Conservation (phyloP, 2,797 vertebrate genomes). For the Acrossocheilus fasciatus region DNA sequence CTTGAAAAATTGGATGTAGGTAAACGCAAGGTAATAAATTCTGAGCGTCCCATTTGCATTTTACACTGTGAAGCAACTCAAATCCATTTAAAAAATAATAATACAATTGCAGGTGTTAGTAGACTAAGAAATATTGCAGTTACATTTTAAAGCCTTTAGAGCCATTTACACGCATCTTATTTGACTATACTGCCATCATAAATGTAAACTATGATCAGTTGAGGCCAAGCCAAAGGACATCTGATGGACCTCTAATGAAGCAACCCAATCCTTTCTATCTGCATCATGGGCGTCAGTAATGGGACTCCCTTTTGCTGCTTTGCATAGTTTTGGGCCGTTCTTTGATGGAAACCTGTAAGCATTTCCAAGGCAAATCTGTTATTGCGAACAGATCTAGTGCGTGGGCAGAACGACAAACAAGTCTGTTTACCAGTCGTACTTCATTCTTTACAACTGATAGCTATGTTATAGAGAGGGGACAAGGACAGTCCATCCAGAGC, state of each 20-base stretch:
- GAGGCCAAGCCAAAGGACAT: conserved; percentile 10
- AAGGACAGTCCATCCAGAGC: not conserved
- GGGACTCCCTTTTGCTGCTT: conserved; percentile 25
- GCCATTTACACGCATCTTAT: not conserved
- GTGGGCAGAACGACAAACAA: not conserved
- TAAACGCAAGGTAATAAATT: not conserved
- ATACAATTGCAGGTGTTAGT: not conserved
- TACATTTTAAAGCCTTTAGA: not conserved
- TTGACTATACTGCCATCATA: conserved; percentile 1
- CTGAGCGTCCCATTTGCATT: not conserved
- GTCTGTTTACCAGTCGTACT: not conserved
- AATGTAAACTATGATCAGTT: not conserved
- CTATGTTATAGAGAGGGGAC: not conserved
- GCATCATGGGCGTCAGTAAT: not conserved
- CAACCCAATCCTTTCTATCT: not conserved
- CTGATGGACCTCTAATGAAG: not conserved
- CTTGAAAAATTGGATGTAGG: not conserved
- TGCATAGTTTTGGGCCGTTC: conserved; percentile 33
- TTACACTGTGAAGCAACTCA: not conserved
- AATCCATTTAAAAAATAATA: not conserved
- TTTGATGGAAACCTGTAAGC: not conserved
- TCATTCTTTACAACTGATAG: not conserved
- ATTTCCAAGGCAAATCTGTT: conserved; percentile 54
- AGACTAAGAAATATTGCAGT: not conserved
- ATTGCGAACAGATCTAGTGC: not conserved